Percentiles rank a stretch among this genome's conserved stretches.
phyloP scores from a whole-genome alignment of 2,113 vertebrate species.

The Cyanoramphus novaezelandiae region DNA sequence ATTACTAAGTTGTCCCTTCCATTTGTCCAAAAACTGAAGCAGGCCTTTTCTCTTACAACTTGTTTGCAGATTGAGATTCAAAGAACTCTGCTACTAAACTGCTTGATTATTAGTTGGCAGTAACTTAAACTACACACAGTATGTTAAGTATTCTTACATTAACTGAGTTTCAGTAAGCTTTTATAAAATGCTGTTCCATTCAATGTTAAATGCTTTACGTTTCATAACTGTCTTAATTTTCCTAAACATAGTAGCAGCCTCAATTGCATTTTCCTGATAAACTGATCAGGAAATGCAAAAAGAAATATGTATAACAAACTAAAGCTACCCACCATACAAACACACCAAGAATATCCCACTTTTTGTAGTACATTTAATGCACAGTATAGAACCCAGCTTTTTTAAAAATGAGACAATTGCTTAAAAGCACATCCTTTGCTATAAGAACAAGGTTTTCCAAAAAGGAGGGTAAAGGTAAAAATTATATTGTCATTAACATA shows the following conservation, averaged over 20 bases:
- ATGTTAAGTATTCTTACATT: constrained; percentile 69
- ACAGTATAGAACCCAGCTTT: neutral
- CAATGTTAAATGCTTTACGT: constrained; percentile 67
- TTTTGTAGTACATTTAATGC: neutral
- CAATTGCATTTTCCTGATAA: constrained; percentile 60
- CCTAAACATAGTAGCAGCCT: constrained; percentile 58
- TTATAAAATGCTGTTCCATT: constrained; percentile 72
- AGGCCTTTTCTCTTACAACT: constrained; percentile 29
- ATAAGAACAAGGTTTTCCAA: neutral
- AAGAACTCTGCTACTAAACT: constrained; percentile 69
- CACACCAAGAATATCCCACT: neutral
- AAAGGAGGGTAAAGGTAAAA: neutral
- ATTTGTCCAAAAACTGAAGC: constrained; percentile 51
- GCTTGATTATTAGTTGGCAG: constrained; percentile 67
- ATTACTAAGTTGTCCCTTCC: neutral
- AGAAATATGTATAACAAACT: constrained; percentile 21
- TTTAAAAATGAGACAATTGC: neutral
- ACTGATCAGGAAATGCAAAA: constrained; percentile 21
- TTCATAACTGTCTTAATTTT: constrained; percentile 70
- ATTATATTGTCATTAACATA: neutral
- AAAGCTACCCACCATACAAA: neutral
- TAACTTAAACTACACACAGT: constrained; percentile 62
- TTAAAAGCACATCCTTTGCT: neutral
- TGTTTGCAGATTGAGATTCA: constrained; percentile 67
- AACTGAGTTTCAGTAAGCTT: constrained; percentile 72